These are phyloP conservation scores for Astropecten irregularis DNA, from an alignment of 53 echinoderm and acorn worm genomes.

Conservation along the genomic window DNA sequence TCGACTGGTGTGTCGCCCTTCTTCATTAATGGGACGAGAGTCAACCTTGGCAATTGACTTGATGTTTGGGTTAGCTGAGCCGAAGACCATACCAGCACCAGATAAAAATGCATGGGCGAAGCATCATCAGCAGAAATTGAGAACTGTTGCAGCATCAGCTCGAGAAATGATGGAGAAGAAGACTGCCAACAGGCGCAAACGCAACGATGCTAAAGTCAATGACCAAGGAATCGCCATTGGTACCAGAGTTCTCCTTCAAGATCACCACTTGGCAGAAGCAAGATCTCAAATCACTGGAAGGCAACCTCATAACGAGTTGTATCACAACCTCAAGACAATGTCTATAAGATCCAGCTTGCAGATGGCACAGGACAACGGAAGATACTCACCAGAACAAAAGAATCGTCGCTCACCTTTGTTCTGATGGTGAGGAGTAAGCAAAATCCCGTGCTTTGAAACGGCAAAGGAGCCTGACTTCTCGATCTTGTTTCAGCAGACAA, in stretches of 20 bases:
- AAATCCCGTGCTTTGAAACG: too few species aligned
- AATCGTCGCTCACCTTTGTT: not conserved
- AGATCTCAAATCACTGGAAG: slow-evolving; percentile 58
- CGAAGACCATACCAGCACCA: not conserved
- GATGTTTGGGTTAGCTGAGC: not conserved
- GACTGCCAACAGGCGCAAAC: not conserved
- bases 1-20: slow-evolving; percentile 9
- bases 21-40: slow-evolving; percentile 7
- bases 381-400: not conserved
- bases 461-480: too few species aligned
- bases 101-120: not conserved
- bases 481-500: too few species aligned
- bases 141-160: not conserved
- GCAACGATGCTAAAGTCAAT: slow-evolving; percentile 16
- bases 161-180: not conserved
- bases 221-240: not conserved
- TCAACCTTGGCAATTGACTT: slow-evolving; percentile 18
- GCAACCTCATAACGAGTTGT: slow-evolving; percentile 17
- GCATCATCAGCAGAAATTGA: not conserved
- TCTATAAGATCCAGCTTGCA: slow-evolving; percentile 13
- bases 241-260: not conserved
- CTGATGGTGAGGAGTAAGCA: too few species aligned
- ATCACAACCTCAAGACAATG: slow-evolving; percentile 1
- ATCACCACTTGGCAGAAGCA: slow-evolving; percentile 21
- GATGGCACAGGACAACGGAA: not conserved